These are phyloP conservation scores for Drosophila sturtevanti DNA, from an alignment of 1,140 invertebrate genomes.

Conservation along the genomic window DNA sequence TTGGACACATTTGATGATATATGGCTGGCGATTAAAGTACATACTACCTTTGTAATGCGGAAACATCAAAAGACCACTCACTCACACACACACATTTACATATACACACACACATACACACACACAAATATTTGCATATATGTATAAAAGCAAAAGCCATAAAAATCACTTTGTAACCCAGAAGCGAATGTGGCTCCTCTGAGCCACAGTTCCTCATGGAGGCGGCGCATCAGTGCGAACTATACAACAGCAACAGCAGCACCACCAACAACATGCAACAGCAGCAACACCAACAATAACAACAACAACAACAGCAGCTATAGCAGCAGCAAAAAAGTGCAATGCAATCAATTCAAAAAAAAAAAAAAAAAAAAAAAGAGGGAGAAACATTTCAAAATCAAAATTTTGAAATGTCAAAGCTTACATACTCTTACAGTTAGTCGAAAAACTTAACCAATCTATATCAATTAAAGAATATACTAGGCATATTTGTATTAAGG, in stretches of 20 bases:
- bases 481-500: no score
- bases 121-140: slow-evolving; percentile 26
- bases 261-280: slow-evolving; percentile 16
- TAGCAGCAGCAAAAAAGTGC: slow-evolving; percentile 57
- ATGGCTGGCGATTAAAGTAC: slow-evolving; percentile 69
- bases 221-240: slow-evolving; percentile 72
- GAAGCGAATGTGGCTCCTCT: slow-evolving; percentile 11
- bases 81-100: slow-evolving; percentile 36
- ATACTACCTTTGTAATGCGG: slow-evolving; percentile 71
- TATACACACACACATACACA: slow-evolving; percentile 14
- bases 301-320: slow-evolving; percentile 24
- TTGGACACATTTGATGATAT: slow-evolving; percentile 62
- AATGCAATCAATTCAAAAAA: slow-evolving; percentile 75
- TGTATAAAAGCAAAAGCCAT: slow-evolving; percentile 48
- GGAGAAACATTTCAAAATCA: slow-evolving; percentile 10
- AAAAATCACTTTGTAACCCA: slow-evolving; percentile 74
- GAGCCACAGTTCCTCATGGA: slow-evolving; percentile 38
- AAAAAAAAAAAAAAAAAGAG: slow-evolving; percentile 27
- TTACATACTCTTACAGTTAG: not conserved
- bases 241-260: slow-evolving; percentile 65
- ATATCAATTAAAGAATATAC: no score
- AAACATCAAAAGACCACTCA: slow-evolving; percentile 70
- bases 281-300: slow-evolving; percentile 35
- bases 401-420: not conserved
- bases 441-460: not conserved